These are phyloP conservation scores for Psilanteris sp. DNA, from an alignment of 1,140 invertebrate species.

Conservation along the genomic window DNA sequence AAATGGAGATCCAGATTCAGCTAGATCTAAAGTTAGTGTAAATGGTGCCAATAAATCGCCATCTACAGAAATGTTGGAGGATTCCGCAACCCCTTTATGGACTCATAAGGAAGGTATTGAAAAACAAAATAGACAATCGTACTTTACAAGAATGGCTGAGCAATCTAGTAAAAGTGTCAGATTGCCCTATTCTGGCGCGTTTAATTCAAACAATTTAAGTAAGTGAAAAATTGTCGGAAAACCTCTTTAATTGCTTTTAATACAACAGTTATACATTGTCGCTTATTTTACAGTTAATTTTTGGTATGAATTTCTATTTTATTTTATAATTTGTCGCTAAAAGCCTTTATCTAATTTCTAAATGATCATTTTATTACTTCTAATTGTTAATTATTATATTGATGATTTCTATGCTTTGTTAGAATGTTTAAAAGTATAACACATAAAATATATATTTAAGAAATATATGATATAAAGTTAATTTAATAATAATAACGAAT, in stretches of 20 bases:
- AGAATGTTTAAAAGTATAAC: no score
- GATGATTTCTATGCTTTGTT: no score
- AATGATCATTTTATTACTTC: no score
- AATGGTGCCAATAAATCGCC: constrained; percentile 37
- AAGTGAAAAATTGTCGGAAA: constrained; percentile 28
- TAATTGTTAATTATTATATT: no score
- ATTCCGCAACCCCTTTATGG: constrained; percentile 70
- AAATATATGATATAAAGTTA: no score
- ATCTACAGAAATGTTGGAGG: constrained; percentile 65
- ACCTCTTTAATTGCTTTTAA: constrained; percentile 5
- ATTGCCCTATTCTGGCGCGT: constrained; percentile 74
- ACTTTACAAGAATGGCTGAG: constrained; percentile 82
- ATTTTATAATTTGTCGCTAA: no score
- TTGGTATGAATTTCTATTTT: no score
- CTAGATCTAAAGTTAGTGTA: constrained; percentile 61
- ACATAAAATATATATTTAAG: no score
- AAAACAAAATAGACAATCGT: constrained; percentile 81
- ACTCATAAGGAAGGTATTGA: constrained; percentile 68
- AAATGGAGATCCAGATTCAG: constrained; percentile 69
- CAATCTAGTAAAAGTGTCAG: constrained; percentile 71
- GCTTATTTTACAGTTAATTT: no score
- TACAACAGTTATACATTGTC: neutral
- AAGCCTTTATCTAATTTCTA: no score
- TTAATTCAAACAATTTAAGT: constrained; percentile 69
- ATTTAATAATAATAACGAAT: no score